Evolutionary conservation across 2,797 vertebrate genomes (phyloP), one percentile per base, ranked within the genome.

Genomic region (Antennarius maculatus): DNA sequence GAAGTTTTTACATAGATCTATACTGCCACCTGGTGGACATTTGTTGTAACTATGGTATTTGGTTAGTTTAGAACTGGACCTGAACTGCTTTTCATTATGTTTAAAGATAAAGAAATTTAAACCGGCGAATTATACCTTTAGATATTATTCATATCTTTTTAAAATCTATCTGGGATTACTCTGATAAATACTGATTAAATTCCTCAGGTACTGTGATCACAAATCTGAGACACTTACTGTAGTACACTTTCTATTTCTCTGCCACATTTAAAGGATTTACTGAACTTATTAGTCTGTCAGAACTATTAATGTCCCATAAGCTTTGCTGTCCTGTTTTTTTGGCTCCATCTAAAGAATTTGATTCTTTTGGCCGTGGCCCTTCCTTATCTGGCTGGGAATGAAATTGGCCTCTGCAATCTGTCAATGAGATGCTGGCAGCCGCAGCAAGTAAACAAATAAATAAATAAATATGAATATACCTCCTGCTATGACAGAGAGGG

Each of bases 11-110:
- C 31, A 54, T 28, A 50, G 45, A 27, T 58, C 51, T 71, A 49
- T 58, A 74, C 73, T 74, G 69, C 82, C 85, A 86, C 51, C 87
- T 84, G 49, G 78, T 88, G 87, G 79, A 28, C 1, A 16, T 3
- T 1, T 15, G 7, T 1, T 39, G 37, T 39, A 11, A 39, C 37
- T 31, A 13, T n/a, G 17, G n/a, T 27, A 34, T 13, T 18, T 9
- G 1, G 3, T 6, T 51, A 34, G 3, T n/a, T 6, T 8, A 15
- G 16, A n/a, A 17, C 3, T 46, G 31, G 11, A 66, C 14, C 12
- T 18, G 11, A 18, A 51, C 18, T 57, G 18, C 17, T 68, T 63
- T 39, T 61, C 4, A 41, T 43, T 55, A 14, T 14, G 15, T 12
- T 54, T 18, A 34, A 1, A 63, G 16, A 11, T 58, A 14, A 54